Evolutionary conservation across 2,888 invertebrate species (phyloP).

Genomic region (Chaetoderma sp.): DNA sequence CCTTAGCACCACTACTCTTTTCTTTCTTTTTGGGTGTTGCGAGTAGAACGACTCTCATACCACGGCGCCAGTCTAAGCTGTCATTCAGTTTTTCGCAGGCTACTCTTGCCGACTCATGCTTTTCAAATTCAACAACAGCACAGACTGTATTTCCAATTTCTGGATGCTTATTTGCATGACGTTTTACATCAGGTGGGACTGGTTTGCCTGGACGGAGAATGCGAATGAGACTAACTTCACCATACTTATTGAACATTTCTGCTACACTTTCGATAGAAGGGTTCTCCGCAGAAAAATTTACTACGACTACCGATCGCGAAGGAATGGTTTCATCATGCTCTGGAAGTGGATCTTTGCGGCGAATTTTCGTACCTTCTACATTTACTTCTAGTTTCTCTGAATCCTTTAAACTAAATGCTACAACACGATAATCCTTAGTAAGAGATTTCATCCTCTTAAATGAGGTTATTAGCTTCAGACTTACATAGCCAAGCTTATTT

Average conservation of each 20-base stretch:
- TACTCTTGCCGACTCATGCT: constrained; percentile 85
- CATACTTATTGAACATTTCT: constrained; percentile 87
- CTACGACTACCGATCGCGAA: constrained; percentile 89
- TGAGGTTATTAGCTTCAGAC: constrained; percentile 92
- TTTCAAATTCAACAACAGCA: constrained; percentile 92
- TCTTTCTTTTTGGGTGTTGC: constrained; percentile 55
- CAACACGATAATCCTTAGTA: constrained; percentile 93
- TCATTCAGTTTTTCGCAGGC: constrained; percentile 75
- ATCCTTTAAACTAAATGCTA: constrained; percentile 85
- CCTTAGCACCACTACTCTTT: constrained; percentile 35
- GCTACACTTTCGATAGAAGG: constrained; percentile 92
- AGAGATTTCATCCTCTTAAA: constrained; percentile 94
- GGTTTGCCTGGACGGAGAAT: constrained; percentile 90
- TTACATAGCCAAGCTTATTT: constrained; percentile 96
- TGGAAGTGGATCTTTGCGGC: constrained; percentile 86
- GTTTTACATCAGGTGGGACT: constrained; percentile 90
- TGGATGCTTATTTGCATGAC: constrained; percentile 90
- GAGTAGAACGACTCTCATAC: constrained; percentile 66
- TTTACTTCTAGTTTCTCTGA: constrained; percentile 89
- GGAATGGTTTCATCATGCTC: constrained; percentile 92
- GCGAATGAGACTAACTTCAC: constrained; percentile 89
- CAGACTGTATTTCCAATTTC: constrained; percentile 84
- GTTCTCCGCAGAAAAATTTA: constrained; percentile 85
- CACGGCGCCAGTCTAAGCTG: constrained; percentile 65
- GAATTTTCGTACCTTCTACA: constrained; percentile 88